Evolutionary conservation across 1,140 invertebrate species (phyloP).

Genomic region (Cherax destructor): DNA sequence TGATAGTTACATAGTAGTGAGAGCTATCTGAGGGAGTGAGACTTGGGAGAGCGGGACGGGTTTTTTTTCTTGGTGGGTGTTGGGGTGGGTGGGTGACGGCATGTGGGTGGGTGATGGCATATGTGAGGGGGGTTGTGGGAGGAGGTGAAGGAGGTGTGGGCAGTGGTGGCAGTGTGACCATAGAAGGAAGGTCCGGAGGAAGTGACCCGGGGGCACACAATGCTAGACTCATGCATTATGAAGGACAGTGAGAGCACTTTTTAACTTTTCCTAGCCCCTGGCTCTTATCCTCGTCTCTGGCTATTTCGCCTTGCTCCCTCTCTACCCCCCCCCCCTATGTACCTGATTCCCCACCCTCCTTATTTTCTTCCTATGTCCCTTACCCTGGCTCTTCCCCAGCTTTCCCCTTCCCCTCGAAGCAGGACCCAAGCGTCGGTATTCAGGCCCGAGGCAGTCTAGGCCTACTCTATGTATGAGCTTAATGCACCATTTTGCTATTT

Average conservation of each 20-base stretch:
- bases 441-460: constrained; percentile 56
- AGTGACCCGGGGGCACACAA: not conserved
- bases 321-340: too few species aligned
- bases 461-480: constrained; percentile 68
- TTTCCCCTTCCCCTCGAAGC: not conserved
- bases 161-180: not conserved
- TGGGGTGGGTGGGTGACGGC: not conserved
- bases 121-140: not conserved
- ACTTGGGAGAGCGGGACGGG: not conserved
- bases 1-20: too few species aligned
- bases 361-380: too few species aligned
- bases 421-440: constrained; percentile 49
- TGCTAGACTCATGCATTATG: constrained; percentile 45
- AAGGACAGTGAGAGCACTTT: constrained; percentile 10
- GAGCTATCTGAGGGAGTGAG: not conserved
- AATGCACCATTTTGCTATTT: constrained; percentile 69
- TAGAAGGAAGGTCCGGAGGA: not conserved
- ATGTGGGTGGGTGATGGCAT: not conserved
- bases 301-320: too few species aligned
- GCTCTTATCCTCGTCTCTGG: too few species aligned
- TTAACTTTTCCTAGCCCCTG: not conserved
- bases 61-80: not conserved
- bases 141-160: not conserved
- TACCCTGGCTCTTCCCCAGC: not conserved
- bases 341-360: too few species aligned